Evolutionary conservation across 2,888 invertebrate genomes (phyloP), one percentile per base, ranked within the genome.

Genomic region (Yponomeuta plumbellus): DNA sequence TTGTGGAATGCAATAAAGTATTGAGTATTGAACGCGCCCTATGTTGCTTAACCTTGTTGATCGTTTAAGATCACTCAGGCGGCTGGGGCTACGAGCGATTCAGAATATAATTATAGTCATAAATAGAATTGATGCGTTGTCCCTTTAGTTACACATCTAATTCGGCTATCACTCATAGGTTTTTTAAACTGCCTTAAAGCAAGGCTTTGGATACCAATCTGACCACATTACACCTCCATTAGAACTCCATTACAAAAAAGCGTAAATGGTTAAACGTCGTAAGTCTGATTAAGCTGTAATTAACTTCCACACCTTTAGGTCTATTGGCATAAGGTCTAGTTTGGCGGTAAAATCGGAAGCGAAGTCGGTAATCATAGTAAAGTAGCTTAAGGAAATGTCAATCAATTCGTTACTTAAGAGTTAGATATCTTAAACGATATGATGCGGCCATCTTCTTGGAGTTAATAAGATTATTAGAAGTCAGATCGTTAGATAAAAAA

Each of bases 301-400:
- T 59, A 13, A 11, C 22, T 34, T 61, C 4, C 26, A 17, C 17
- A 34, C 61, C 17, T 26, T 4, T 61, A 34, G 8, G 23, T 3
- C 23, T n/a, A 34, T n/a, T 3, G 17, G 5, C 5, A 17, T 39
- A 61, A 61, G 26, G 34, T 61, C 17, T 11, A 34, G 34, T 34
- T 34, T 34, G 34, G 10, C 17, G 6, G 61, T 8, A 1, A 13
- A 11, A 6, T 26, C 13, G 13, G 44, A 52, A 5, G 13, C n/a
- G 61, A 17, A 17, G 61, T 11, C 13, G 26, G 6, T 61, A 61
- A 61, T 61, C 23, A 13, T 26, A 61, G 61, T n/a, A 61, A 66
- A 66, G 61, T 58, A 61, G 67, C 67, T 65, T 65, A 67, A 64
- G 67, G 67, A 68, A 66, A 66, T 58, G 67, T 66, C 67, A 68